phyloP scores from a whole-genome alignment of 2,888 invertebrate genomes.

The Melieria omissa region DNA sequence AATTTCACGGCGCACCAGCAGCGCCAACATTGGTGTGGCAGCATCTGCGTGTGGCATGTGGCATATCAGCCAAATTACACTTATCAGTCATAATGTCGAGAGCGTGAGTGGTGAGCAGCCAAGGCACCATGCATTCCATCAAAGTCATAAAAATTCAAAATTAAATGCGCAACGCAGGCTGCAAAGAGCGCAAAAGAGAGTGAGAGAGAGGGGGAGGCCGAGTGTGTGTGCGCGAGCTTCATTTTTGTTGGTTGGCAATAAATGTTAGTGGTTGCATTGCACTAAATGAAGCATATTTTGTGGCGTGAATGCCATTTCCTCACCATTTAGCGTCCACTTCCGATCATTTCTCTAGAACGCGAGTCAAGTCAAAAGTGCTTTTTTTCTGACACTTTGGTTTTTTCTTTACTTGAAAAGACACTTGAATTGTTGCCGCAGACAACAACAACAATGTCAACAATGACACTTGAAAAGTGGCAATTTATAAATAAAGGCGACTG shows the following conservation, averaged over 20 bases:
- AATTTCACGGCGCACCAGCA: conserved; percentile 44
- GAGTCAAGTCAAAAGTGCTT: conserved; percentile 11
- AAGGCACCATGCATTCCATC: conserved; percentile 20
- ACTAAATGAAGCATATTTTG: conserved; percentile 25
- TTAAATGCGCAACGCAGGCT: conserved; percentile 22
- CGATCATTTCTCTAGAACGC: conserved; percentile 7
- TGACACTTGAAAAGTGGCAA: neutral
- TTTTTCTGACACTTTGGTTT: neutral
- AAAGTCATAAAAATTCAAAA: conserved; percentile 31
- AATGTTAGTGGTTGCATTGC: neutral
- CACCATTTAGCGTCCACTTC: conserved; percentile 17
- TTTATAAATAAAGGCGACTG: neutral
- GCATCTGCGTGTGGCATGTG: conserved; percentile 39
- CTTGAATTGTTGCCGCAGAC: too few species aligned
- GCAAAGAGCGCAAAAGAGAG: neutral
- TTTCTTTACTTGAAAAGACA: too few species aligned
- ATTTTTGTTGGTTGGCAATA: neutral
- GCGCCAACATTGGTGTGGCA: conserved; percentile 27
- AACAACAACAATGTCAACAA: too few species aligned
- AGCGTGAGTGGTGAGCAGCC: conserved; percentile 14
- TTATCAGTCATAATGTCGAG: conserved; percentile 39
- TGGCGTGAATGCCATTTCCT: neutral
- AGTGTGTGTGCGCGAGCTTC: too few species aligned
- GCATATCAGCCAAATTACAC: conserved; percentile 29
- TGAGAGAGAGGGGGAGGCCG: too few species aligned